These are phyloP conservation scores for Stenchaetothrips biformis DNA, from an alignment of 2,888 invertebrate species.

Conservation along the genomic window DNA sequence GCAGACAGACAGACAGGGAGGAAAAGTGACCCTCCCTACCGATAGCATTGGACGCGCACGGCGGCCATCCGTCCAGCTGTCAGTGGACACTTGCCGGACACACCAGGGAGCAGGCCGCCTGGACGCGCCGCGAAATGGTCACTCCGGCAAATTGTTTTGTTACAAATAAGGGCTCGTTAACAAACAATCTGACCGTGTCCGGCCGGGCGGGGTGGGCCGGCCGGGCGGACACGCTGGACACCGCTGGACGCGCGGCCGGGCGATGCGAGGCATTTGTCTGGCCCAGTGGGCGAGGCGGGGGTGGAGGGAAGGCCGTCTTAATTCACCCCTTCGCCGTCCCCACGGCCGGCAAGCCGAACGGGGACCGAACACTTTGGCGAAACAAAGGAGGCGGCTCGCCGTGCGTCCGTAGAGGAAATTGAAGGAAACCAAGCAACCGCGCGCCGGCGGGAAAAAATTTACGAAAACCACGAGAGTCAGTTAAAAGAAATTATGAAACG, in stretches of 20 bases:
- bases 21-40: no score
- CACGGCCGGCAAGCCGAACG: not conserved
- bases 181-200: conserved; percentile 9
- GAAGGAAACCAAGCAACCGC: not conserved
- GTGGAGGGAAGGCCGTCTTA: not conserved
- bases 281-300: not conserved
- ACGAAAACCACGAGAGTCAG: no score
- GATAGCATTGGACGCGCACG: not conserved
- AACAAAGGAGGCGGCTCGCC: no score
- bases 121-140: not conserved
- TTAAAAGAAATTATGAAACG: no score
- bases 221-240: not conserved
- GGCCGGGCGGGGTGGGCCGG: not conserved
- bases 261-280: conserved; percentile 7
- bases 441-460: not conserved
- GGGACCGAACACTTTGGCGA: not conserved
- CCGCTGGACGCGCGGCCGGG: not conserved
- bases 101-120: not conserved
- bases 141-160: conserved; percentile 18
- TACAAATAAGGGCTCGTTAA: conserved; percentile 21
- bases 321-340: not conserved
- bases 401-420: no score
- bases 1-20: no score
- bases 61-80: not conserved
- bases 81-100: conserved; percentile 17